These are phyloP conservation scores for Scolopax mira DNA, from an alignment of 2,113 vertebrate species.

Conservation along the genomic window DNA sequence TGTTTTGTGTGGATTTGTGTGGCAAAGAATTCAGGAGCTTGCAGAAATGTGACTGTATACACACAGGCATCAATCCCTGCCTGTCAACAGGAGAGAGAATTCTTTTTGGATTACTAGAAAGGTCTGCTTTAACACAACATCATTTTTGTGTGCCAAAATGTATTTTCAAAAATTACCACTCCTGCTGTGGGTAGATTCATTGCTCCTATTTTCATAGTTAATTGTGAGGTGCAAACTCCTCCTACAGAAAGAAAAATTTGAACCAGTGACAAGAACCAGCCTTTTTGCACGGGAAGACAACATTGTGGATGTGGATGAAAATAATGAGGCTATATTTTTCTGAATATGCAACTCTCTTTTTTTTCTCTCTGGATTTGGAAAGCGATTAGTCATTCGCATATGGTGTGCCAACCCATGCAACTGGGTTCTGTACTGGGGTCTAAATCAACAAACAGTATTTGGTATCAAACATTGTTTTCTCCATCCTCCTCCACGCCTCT, in stretches of 20 bases:
- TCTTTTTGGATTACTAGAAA: neutral
- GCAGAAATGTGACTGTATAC: neutral
- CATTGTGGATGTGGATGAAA: neutral
- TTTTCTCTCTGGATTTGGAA: neutral
- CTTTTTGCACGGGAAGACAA: neutral
- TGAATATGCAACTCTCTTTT: neutral
- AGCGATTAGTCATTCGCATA: neutral
- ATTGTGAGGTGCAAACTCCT: neutral
- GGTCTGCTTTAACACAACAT: neutral
- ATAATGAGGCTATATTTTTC: neutral
- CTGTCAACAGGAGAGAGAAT: neutral
- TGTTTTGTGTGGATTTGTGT: constrained; percentile 7
- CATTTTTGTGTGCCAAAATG: neutral
- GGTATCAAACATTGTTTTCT: neutral
- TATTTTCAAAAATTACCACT: neutral
- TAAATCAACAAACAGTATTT: neutral
- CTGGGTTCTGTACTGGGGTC: neutral
- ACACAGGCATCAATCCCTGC: neutral
- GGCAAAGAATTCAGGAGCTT: neutral
- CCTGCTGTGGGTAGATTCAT: neutral
- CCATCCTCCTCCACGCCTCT: neutral
- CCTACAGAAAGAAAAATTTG: neutral
- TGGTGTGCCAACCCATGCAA: neutral
- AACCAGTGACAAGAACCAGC: neutral
- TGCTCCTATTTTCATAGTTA: neutral